phyloP scores from a whole-genome alignment of 2,797 vertebrate species.

The Momotus momota region DNA sequence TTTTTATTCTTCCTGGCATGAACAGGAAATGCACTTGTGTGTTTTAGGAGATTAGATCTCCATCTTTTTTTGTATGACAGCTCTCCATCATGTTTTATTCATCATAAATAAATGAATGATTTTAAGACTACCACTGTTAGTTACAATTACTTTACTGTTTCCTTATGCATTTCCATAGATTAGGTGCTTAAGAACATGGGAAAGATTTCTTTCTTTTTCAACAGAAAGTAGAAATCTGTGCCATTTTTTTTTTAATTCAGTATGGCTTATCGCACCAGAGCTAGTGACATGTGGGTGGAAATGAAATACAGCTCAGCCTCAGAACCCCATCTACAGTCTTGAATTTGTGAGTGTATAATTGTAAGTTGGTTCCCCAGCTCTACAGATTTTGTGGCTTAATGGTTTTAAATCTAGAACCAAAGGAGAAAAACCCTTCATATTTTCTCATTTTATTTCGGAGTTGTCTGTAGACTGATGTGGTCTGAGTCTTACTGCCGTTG shows the following conservation, averaged over 20 bases:
- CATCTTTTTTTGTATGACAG: slow-evolving; percentile 21
- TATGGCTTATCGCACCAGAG: neutral
- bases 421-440: neutral
- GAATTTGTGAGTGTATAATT: neutral
- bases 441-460: neutral
- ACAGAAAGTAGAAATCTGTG: neutral
- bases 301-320: neutral
- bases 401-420: neutral
- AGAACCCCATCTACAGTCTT: neutral
- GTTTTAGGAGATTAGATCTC: slow-evolving; percentile 37
- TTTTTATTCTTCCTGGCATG: slow-evolving; percentile 22
- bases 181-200: neutral
- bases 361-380: neutral
- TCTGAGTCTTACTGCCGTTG: neutral
- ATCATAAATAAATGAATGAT: slow-evolving; percentile 41
- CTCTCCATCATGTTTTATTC: slow-evolving; percentile 55
- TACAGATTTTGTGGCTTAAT: neutral
- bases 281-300: slow-evolving; percentile 11
- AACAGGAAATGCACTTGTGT: slow-evolving; percentile 23
- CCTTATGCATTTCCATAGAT: neutral
- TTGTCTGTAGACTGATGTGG: neutral
- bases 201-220: neutral
- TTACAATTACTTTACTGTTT: slow-evolving; percentile 35
- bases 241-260: neutral
- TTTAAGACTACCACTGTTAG: neutral